Evolutionary conservation across 1,140 invertebrate genomes (phyloP).

Genomic region (Drosophila melanica): DNA sequence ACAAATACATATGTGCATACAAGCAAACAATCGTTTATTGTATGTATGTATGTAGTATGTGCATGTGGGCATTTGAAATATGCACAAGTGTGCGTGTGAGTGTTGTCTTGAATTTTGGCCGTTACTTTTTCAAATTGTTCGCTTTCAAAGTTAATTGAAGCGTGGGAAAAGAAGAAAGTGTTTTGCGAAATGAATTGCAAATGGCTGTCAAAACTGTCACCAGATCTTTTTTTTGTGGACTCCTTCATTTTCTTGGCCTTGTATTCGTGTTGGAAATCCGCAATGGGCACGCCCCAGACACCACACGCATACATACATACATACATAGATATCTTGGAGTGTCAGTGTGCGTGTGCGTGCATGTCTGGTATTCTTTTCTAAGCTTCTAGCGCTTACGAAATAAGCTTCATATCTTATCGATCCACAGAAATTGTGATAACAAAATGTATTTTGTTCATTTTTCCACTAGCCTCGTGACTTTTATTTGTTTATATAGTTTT

Average conservation of each 20-base stretch:
- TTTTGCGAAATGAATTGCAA: slow-evolving; percentile 52
- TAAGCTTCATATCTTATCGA: slow-evolving; percentile 42
- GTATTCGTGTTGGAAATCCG: slow-evolving; percentile 37
- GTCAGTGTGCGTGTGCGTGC: neutral
- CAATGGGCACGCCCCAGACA: slow-evolving; percentile 39
- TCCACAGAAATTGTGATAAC: slow-evolving; percentile 34
- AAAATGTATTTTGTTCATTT: slow-evolving; percentile 16
- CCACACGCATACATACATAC: neutral
- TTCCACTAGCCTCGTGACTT: slow-evolving; percentile 41
- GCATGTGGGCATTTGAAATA: neutral
- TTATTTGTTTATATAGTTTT: slow-evolving; percentile 14
- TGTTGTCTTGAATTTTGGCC: slow-evolving; percentile 29
- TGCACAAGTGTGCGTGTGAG: neutral
- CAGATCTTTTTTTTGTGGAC: slow-evolving; percentile 5
- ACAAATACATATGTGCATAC: neutral
- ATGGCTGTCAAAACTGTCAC: slow-evolving; percentile 27
- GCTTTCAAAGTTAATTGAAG: slow-evolving; percentile 47
- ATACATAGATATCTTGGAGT: neutral
- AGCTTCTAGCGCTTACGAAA: slow-evolving; percentile 24
- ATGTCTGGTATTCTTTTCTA: slow-evolving; percentile 14
- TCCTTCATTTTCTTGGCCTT: slow-evolving; percentile 18
- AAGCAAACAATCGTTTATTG: neutral
- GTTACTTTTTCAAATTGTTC: slow-evolving; percentile 50
- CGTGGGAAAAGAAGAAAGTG: slow-evolving; percentile 76
- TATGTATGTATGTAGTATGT: neutral